Evolutionary conservation across 1,140 invertebrate genomes (phyloP), one percentile per base, ranked within the genome.

Genomic region (Pseudomyrmex dendroicus): DNA sequence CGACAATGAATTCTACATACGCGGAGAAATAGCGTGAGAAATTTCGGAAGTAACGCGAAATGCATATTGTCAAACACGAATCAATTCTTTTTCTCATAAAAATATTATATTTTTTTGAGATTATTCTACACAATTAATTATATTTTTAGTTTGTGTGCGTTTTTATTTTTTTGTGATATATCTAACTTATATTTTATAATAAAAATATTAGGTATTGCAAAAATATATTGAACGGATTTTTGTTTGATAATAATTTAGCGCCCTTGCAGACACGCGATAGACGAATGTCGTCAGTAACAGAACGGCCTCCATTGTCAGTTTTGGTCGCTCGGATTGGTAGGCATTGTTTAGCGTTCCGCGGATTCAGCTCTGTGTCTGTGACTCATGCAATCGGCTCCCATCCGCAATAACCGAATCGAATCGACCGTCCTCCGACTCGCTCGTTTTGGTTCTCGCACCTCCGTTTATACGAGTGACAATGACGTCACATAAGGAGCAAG

Each of bases 331-430:
- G 62, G 3, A 25, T 2, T 25, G 25, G 13, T 61, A 73, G 86
- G 84, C 89, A 92, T 92, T 93, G 90, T 93, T 92, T 90, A 89
- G 73, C 83, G 85, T 89, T 86, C 80, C 89, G 88, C 85, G 84
- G 72, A 89, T 92, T 91, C 88, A 85, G 77, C 73, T 63, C 68
- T 35, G 35, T 76, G 86, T 89, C 86, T 92, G 91, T 92, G 91
- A 93, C 90, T 93, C 91, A 91, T 83, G 86, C 85, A 84, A 92
- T 91, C 84, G 84, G 89, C 90, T 91, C 92, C 89, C 91, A 89
- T 88, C 82, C 85, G 70, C 74, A 61, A 35, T 64, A 44, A 62
- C 48, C 80, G 64, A 67, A 90, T 90, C 85, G 89, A 89, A 83
- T 44, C 86, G 84, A 80, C 54, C 59, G 70, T 84, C 50, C 62